A percentile compares a stretch with the other conserved stretches of the same genome.
phyloP scores from a whole-genome alignment of 2,113 vertebrate genomes.

The Mirounga angustirostris region DNA sequence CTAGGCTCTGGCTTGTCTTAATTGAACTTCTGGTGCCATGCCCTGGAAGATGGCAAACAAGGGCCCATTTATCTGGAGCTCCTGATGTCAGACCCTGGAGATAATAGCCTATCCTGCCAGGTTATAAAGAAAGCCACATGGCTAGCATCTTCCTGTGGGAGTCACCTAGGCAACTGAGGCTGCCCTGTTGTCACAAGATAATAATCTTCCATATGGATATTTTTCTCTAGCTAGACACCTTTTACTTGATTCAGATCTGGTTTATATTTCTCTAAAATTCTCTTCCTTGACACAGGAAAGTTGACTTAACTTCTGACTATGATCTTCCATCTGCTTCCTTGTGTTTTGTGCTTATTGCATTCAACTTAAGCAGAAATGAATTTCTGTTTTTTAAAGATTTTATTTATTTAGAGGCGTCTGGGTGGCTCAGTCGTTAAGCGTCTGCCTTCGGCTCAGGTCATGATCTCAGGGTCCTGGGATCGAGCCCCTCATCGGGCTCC shows the following conservation, averaged over 20 bases:
- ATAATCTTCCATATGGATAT: neutral
- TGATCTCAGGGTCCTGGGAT: no score
- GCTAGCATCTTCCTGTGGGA: neutral
- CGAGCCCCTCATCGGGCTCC: no score
- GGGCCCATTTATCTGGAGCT: neutral
- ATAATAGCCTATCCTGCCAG: neutral
- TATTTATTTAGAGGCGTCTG: no score
- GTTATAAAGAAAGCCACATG: neutral
- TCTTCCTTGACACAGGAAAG: neutral
- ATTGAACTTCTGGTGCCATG: neutral
- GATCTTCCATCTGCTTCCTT: neutral
- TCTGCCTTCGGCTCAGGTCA: no score
- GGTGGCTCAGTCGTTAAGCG: no score
- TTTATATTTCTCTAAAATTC: neutral
- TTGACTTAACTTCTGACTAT: neutral
- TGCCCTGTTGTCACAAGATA: neutral
- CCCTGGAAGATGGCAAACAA: neutral
- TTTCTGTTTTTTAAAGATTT: neutral
- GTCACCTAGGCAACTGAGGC: neutral
- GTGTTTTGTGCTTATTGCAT: neutral
- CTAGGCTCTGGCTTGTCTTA: neutral
- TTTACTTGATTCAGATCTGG: neutral
- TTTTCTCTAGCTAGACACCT: neutral
- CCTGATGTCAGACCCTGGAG: neutral
- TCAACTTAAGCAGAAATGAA: conserved; percentile 34